Evolutionary conservation across 1,140 invertebrate species (phyloP), one percentile per base, ranked within the genome.

Genomic region (Magallana gigas): DNA sequence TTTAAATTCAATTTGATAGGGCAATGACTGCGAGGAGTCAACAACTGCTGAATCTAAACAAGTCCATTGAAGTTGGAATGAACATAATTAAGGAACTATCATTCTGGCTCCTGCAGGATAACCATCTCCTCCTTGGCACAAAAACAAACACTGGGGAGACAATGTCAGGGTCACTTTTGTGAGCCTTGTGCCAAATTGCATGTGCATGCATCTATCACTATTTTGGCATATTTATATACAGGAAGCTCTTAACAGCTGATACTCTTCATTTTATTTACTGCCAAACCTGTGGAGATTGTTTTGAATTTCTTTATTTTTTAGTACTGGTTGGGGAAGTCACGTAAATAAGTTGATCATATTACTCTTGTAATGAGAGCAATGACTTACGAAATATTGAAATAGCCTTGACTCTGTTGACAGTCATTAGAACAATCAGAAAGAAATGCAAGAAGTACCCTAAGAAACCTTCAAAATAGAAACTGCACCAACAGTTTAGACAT

Each of bases 1-100:
- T 76, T 76, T 76, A 23, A 76, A 76, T 76, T 76, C 23, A 76
- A 76, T 76, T 76, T 76, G 68, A 76, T 76, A 76, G 68, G 68
- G 68, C 68, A 29, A 8, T 23, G 23, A 76, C 18, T 76, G 23
- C 36, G 68, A 76, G 64, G 29, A 71, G 68, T 29, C 18, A 76
- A 76, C 68, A 76, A 29, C 68, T 76, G 23, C 68, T 76, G 18
- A 18, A 76, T 29, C 36, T 48, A 29, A 1, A 76, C 11, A 29
- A 23, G 23, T 76, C 36, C 23, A 23, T 11, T 76, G 23, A 76
- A 23, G 23, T 76, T 76, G 18, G 68, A 76, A 29, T 18, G 23
- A 76, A 76, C 68, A 76, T 29, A 76, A 76, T 76, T 76, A 76
- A 76, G 18, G 36, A 76, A 76, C 68, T 29, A 76, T 76, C 36